phyloP scores from a whole-genome alignment of 2,113 vertebrate species.

The Salvelinus sp. region DNA sequence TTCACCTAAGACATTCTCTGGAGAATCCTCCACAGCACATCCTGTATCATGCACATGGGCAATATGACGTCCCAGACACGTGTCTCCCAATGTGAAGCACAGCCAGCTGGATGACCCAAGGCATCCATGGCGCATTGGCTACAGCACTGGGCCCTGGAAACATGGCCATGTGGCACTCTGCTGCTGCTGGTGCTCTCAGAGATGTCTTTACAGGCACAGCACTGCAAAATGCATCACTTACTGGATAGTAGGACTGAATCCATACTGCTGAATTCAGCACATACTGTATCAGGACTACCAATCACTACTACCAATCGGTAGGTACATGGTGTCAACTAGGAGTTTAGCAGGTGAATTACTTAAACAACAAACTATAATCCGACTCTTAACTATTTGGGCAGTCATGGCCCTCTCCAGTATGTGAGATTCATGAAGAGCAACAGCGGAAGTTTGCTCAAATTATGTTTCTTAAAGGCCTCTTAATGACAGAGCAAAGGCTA shows the following conservation, averaged over 20 bases:
- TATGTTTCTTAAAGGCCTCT: neutral
- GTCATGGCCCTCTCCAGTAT: no score
- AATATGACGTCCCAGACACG: neutral
- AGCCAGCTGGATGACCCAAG: conserved; percentile 8
- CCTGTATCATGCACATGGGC: neutral
- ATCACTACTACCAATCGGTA: no score
- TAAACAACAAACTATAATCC: no score
- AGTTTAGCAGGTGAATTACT: no score
- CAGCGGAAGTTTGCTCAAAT: neutral
- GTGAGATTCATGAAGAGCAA: no score
- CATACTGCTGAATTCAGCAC: no score
- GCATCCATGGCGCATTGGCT: conserved; percentile 2
- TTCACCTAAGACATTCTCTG: no score
- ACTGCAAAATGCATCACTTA: neutral
- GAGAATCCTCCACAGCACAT: neutral
- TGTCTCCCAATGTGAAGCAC: neutral
- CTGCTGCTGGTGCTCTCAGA: neutral
- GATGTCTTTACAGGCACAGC: neutral
- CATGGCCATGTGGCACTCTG: neutral
- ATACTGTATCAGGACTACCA: no score
- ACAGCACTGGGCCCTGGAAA: conserved; percentile 12
- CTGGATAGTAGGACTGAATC: neutral
- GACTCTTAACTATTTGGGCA: no score
- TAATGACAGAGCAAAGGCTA: neutral
- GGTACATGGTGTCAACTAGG: no score